Evolutionary conservation across 2,888 invertebrate genomes (phyloP), one percentile per base, ranked within the genome.

Genomic region (Oligia latruncula): DNA sequence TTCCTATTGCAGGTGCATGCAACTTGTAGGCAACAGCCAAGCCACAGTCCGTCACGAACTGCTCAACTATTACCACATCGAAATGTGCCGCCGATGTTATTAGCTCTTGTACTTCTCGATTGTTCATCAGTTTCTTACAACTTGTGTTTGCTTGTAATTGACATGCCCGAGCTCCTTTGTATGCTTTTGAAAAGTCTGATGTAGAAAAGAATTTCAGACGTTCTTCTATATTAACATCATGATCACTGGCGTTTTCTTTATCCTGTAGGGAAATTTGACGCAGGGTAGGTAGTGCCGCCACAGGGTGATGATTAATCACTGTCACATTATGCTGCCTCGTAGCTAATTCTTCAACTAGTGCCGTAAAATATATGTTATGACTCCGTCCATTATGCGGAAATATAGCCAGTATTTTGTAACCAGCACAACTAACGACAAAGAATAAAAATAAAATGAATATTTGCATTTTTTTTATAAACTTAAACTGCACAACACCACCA

Each of bases 1-100:
- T 92, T 1, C 96, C 97, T 5, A 97, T 93, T 4, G 97, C 92
- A 0, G 97, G 97, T 23, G 96, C 94, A 78, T 96, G 92, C 82
- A 97, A 92, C 77, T 97, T 90, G 89, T 97, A 94, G 1, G 97
- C 97, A 74, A 97, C 91, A 2, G 97, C 97, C 84, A 97, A 92
- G 78, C 97, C 95, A 76, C 97, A 97, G 85, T 97, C 97, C 0
- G 97, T 95, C 74, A 96, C 96, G 85, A 97, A 97, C 80, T 97
- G 94, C 87, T 97, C 97, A 0, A 95, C 95, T 60, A 97, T 92
- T 2, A 97, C 92, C 29, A 97, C 83, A 89, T 98, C 98, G 80
- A 97, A 98, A 58, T 93, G 93, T 23, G 85, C 90, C 23, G 89
- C 87, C 0, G 92, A 92, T 35, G 89, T 74, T 81, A 92, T 86